Base-by-base conservation (phyloP, 2,113 vertebrate genomes). In the Chlamydotis undulata region DNA sequence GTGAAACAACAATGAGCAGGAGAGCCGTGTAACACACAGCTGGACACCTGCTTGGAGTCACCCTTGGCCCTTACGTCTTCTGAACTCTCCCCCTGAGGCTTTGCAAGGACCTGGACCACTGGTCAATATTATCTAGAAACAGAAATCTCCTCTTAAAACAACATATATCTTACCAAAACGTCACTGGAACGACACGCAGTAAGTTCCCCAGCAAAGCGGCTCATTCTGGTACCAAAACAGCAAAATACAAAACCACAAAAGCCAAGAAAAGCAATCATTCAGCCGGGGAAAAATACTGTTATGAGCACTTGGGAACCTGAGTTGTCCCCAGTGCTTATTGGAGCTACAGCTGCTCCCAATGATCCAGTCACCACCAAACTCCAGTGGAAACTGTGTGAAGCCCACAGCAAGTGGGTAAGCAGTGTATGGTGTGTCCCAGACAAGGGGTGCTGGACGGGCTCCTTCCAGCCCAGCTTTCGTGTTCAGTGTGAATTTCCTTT, bases 401-500 rank as follows among this genome's bases (percentile, higher is more conserved):
- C 37, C 76, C 8, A 3, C 23, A 69, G 45, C 0, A 43, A 43
- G 31, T 2, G 22, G 59, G 24, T 22, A 50, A 67, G 64, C n/a
- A 78, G 37, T 1, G 31, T 6, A 28, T 0, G 0, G 28, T 35
- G 33, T 35, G 41, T n/a, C 4, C 2, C 25, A 73, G 8, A 37
- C 33, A 21, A 2, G 2, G 26, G 81, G 31, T 7, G 31, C 13
- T 82, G 52, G 37, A 24, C 55, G 25, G 19, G 14, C 29, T 64
- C 35, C 45, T 89, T 89, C 35, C 6, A 76, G 56, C 33, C 53
- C 61, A 79, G 10, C 8, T n/a, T 17, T 19, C 28, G 6, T 41
- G 22, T 28, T 59, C 55, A 33, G 37, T 8, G 26, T 35, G 52
- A 74, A 56, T n/a, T 89, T 33, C 56, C 86, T 24, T 29, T 5